Evolutionary conservation across 37 sponge, comb jelly and placozoan species (phyloP), one percentile per base, ranked within the genome.

Genomic region (Diacarnus erythraeanus): DNA sequence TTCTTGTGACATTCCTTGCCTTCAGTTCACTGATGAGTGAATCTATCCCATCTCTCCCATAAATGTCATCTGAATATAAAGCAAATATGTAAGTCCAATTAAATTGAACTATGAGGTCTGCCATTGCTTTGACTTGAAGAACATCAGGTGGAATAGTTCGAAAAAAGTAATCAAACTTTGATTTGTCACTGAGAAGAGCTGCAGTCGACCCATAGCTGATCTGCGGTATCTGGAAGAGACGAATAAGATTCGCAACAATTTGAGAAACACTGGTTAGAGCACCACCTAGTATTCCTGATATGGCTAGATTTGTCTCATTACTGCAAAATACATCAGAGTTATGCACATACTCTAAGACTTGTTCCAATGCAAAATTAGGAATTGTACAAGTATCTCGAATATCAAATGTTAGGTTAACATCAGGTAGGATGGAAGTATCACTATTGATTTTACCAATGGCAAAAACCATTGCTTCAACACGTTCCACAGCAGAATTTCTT

Each of bases 61-160:
- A 91, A 15, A 44, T 44, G 57, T 83, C 88, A 56, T 42, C 77
- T 34, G 84, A 51, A 44, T 68, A 5, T 0, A 83, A 17, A 3
- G 67, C 74, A 63, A 27, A 2, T 12, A 90, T 80, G 40, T 84
- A 91, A 4, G 78, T 80, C 92, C 92, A 91, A 34, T 82, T 78
- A 77, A 84, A 88, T 21, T 67, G 31, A 2, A 33, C 57, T 0
- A 85, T 56, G 1, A 94, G 47, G n/a, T 80, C 92, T 2, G 68
- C 86, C 76, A 94, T 79, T 42, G 88, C 95, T 61, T 31, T 31
- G 3, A 89, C 80, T 31, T 94, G 95, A 57, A 86, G 77, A 2
- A 21, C 42, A 73, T 94, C 95, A 18, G 95, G 83, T 26, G 95
- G 92, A 39, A 92, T 38, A 15, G 88, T 88, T 25, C 95, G 92